These are phyloP conservation scores for Leucophenga montana DNA, from an alignment of 2,888 invertebrate genomes.

Conservation along the genomic window DNA sequence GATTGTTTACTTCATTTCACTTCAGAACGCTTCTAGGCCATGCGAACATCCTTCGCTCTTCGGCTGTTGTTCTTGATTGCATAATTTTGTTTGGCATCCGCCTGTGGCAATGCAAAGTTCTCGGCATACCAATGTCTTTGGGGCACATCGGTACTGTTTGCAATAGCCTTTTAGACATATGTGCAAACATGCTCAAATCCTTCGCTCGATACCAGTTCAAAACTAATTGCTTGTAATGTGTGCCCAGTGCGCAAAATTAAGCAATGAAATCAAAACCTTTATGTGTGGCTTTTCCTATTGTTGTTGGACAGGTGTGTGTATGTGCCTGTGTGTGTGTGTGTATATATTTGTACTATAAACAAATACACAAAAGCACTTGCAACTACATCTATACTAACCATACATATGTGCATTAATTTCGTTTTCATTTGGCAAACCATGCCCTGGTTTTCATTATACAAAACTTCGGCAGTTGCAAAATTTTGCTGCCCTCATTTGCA, in stretches of 20 bases:
- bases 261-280: constrained; percentile 24
- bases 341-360: constrained; percentile 1
- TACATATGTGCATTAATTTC: not conserved
- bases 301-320: not conserved
- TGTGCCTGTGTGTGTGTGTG: not conserved
- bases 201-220: not conserved
- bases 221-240: constrained; percentile 30
- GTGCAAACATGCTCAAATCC: not conserved
- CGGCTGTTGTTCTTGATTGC: constrained; percentile 9
- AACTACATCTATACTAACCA: not conserved
- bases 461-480: too few relatives aligned
- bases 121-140: not conserved
- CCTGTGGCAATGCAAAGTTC: constrained; percentile 2
- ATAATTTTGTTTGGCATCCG: constrained; percentile 19
- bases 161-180: not conserved
- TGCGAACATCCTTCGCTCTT: not conserved
- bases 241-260: constrained; percentile 30
- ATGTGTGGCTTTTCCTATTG: constrained; percentile 1
- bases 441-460: not conserved
- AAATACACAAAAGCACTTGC: not conserved
- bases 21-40: not conserved
- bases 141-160: not conserved
- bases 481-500: too few relatives aligned
- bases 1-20: constrained; percentile 1
- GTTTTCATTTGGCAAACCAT: not conserved